Base-by-base conservation (phyloP, 2,113 vertebrate species). In the Festucalex cinctus region DNA sequence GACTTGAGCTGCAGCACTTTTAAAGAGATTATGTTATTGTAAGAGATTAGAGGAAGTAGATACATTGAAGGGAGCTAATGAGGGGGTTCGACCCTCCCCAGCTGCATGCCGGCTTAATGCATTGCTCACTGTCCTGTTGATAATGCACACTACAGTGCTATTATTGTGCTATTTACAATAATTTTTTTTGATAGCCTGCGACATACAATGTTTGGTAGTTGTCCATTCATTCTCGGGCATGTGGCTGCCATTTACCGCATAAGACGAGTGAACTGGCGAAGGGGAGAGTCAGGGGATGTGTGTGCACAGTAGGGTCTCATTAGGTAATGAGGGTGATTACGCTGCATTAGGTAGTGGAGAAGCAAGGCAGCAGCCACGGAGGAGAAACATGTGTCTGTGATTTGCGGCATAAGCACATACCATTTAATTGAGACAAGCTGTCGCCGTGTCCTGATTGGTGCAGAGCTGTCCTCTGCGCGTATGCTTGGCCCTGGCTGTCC, bases 21-120 rank as follows among this genome's bases (percentile, higher is more conserved):
- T 90, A 88, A 89, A 86, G 80, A 87, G 90, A 93, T 92, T 89
- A 91, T 80, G 78, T 83, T 88, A 88, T 90, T 92, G 84, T 86
- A 84, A 79, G 81, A 71, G 91, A 91, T 90, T 91, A 90, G 76
- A 75, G 80, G 82, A 86, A 86, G 86, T 76, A 88, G 87, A 90
- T 89, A 88, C 86, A 86, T 80, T 86, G 77, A 78, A 73, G 75
- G 71, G 66, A 87, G 86, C 85, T 90, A 91, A 91, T 88, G 83
- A 91, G 82, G 82, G 83, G 78, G 46, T 80, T 80, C 74, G 78
- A 77, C 82, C 86, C 81, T 80, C 79, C 80, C 83, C 82, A 85
- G 75, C 78, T 85, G 81, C 43, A 46, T 46, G 43, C 84, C 80
- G 73, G 75, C 70, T 76, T 86, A 86, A 84, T 81, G 83, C 83